Conservation (phyloP, 2,797 vertebrate genomes). For the Crenuchus spilurus region DNA sequence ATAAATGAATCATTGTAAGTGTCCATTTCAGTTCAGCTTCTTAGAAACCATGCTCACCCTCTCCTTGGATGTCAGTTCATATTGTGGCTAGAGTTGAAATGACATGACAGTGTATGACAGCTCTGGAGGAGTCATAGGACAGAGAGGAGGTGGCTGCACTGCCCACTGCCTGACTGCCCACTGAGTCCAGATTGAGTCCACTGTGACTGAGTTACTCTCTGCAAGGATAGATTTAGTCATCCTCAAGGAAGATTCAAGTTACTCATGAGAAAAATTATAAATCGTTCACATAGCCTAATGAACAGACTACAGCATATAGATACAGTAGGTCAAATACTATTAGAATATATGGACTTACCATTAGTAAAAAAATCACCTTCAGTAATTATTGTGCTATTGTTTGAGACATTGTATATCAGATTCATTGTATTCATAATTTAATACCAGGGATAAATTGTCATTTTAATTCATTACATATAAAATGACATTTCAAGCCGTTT, state of each 20-base stretch:
- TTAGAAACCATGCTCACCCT: constrained; percentile 33
- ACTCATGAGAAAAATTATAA: not conserved
- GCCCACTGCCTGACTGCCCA: constrained; percentile 59
- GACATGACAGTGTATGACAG: constrained; percentile 70
- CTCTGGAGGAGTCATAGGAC: constrained; percentile 62
- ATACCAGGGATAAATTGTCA: no score
- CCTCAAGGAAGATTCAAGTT: constrained; percentile 39
- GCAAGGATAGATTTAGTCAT: constrained; percentile 50
- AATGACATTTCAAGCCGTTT: no score
- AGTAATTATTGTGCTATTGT: no score
- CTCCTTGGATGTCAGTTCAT: constrained; percentile 55
- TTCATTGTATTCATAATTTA: no score
- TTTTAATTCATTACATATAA: no score
- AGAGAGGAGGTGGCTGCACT: constrained; percentile 64
- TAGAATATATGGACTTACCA: not conserved
- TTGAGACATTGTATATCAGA: no score
- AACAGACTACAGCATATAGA: not conserved
- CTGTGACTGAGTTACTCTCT: constrained; percentile 40
- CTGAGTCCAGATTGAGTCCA: constrained; percentile 52
- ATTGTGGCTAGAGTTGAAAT: constrained; percentile 50
- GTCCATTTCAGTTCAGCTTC: constrained; percentile 28
- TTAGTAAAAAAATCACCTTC: no score
- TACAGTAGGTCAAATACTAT: not conserved
- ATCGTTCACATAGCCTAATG: not conserved
- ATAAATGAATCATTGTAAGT: constrained; percentile 34